phyloP scores from a whole-genome alignment of 2,888 invertebrate species.

The Mactromeris polynyma region DNA sequence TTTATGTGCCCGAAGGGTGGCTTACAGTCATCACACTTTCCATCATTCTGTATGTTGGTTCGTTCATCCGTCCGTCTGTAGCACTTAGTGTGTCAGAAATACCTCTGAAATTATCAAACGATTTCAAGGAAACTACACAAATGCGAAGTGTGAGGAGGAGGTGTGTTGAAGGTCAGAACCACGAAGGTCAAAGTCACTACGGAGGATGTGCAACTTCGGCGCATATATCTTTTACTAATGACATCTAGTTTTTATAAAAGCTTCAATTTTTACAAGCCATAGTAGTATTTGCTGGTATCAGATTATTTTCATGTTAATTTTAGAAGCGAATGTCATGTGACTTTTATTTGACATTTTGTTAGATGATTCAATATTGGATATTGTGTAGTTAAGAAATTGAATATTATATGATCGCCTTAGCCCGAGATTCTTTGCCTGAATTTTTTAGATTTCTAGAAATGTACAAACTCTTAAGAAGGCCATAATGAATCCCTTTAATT shows the following conservation, averaged over 20 bases:
- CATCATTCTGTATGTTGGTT: too few species aligned
- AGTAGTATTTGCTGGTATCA: not conserved
- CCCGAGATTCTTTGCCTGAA: conserved; percentile 6
- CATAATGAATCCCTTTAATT: not conserved
- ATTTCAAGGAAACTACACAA: too few species aligned
- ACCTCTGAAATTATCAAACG: too few species aligned
- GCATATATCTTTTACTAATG: not conserved
- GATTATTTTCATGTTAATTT: not conserved
- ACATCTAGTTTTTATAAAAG: conserved; percentile 6
- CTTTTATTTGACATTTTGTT: not conserved
- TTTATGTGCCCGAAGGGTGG: too few species aligned
- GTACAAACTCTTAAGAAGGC: not conserved
- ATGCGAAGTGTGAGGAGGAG: too few species aligned
- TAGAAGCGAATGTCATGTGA: not conserved
- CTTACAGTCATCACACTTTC: too few species aligned
- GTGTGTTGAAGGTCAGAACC: too few species aligned
- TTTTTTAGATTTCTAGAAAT: conserved; percentile 15
- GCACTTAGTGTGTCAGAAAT: too few species aligned
- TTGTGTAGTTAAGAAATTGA: conserved; percentile 4
- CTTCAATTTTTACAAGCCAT: not conserved
- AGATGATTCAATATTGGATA: not conserved
- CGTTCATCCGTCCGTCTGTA: too few species aligned
- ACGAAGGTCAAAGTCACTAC: too few species aligned
- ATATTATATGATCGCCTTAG: conserved; percentile 7
- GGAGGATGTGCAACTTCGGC: too few species aligned